phyloP scores from a whole-genome alignment of 2,113 vertebrate genomes.

The Heptranchias perlo region DNA sequence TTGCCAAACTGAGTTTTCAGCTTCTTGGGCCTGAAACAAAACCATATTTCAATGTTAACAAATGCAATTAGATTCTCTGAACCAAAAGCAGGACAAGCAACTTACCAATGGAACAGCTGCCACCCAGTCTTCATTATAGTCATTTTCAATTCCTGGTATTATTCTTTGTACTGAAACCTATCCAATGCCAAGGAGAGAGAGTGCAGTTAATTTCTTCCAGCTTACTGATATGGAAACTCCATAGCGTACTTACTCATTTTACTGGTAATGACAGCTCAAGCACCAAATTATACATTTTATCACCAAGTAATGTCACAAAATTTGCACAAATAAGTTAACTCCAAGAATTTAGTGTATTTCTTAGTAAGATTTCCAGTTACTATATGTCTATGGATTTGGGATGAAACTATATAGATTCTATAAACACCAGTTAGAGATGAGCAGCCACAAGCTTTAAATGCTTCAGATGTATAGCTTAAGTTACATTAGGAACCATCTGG shows the following conservation, averaged over 20 bases:
- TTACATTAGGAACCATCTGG: not conserved
- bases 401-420: too few species aligned
- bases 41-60: not conserved
- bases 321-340: too few species aligned
- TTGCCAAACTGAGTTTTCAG: constrained; percentile 47
- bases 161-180: constrained; percentile 22
- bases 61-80: not conserved
- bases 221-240: too few species aligned
- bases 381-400: too few species aligned
- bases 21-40: constrained; percentile 42
- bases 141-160: not conserved
- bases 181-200: not conserved
- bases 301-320: too few species aligned
- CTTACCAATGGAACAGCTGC: constrained; percentile 44
- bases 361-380: too few species aligned
- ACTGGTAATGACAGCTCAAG: too few species aligned
- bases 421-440: not conserved
- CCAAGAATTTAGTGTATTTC: too few species aligned
- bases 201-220: too few species aligned
- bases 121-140: constrained; percentile 44
- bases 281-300: too few species aligned
- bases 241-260: too few species aligned
- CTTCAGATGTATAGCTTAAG: not conserved
- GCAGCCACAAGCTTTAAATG: not conserved
- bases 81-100: not conserved